These are phyloP conservation scores for Scarus forsteni DNA, from an alignment of 2,797 vertebrate genomes.

Conservation along the genomic window DNA sequence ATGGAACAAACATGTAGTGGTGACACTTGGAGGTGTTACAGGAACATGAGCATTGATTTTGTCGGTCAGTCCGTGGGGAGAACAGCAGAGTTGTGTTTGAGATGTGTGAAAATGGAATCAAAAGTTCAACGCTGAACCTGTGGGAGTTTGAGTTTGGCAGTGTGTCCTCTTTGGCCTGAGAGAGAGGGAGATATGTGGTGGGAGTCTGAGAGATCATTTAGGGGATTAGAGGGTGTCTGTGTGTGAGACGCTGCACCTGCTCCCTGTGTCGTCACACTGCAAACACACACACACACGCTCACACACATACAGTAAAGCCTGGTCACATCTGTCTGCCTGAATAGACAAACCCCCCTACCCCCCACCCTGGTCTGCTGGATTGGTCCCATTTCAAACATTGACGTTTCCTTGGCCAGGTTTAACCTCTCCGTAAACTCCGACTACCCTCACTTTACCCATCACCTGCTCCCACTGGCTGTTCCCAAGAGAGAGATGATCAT, in stretches of 20 bases:
- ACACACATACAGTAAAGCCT: constrained; percentile 40
- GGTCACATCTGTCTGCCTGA: constrained; percentile 65
- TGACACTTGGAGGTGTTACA: neutral
- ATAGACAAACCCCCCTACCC: constrained; percentile 49
- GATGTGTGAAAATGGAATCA: constrained; percentile 52
- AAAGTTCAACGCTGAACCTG: constrained; percentile 57
- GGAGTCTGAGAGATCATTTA: constrained; percentile 61
- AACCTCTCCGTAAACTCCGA: constrained; percentile 34
- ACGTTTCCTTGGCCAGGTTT: constrained; percentile 49
- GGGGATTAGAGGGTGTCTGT: constrained; percentile 77
- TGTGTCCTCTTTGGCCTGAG: constrained; percentile 32
- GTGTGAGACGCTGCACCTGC: constrained; percentile 80
- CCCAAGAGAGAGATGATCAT: constrained; percentile 24
- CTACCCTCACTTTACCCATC: constrained; percentile 39
- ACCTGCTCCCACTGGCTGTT: constrained; percentile 35
- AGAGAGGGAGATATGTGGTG: constrained; percentile 30
- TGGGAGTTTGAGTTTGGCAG: constrained; percentile 53
- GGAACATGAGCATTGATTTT: constrained; percentile 4
- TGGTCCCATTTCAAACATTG: constrained; percentile 73
- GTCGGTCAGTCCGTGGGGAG: neutral
- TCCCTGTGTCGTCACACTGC: constrained; percentile 54
- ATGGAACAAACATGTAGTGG: neutral
- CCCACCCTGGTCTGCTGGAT: constrained; percentile 69
- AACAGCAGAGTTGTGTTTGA: constrained; percentile 50
- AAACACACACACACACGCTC: constrained; percentile 29